A percentile compares a stretch with the other conserved stretches of the same genome.
These are phyloP conservation scores for Amblyjoppa proteus DNA, from an alignment of 2,888 invertebrate species.

Conservation along the genomic window DNA sequence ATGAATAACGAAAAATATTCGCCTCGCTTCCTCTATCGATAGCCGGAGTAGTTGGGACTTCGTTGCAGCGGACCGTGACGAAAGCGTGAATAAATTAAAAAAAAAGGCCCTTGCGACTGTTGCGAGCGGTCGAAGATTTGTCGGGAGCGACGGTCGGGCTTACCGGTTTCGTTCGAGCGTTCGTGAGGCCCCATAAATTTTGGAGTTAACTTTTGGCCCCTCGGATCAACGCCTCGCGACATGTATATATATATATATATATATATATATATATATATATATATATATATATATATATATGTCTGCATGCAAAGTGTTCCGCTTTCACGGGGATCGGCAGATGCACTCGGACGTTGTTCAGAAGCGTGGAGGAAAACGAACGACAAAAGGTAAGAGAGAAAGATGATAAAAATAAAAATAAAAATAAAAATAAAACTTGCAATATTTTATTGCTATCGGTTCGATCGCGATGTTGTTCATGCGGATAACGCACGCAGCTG, in stretches of 20 bases:
- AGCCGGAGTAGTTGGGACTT: background rate
- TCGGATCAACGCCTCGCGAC: background rate
- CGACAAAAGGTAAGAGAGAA: background rate
- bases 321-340: background rate
- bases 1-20: background rate
- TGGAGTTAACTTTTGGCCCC: constrained; percentile 3
- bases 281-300: background rate
- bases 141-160: background rate
- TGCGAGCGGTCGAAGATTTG: background rate
- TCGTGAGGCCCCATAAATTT: constrained; percentile 18
- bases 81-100: background rate
- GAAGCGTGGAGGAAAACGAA: background rate
- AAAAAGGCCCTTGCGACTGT: background rate
- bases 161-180: constrained; percentile 1
- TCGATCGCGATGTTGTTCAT: constrained; percentile 19
- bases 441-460: background rate
- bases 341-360: background rate
- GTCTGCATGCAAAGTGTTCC: background rate
- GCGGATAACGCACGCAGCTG: constrained; percentile 41
- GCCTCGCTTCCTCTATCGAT: background rate
- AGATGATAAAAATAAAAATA: too few relatives aligned
- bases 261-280: background rate
- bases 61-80: background rate
- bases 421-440: background rate
- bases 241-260: background rate